Evolutionary conservation across 2,888 invertebrate genomes (phyloP).

Genomic region (Cetonia aurata): DNA sequence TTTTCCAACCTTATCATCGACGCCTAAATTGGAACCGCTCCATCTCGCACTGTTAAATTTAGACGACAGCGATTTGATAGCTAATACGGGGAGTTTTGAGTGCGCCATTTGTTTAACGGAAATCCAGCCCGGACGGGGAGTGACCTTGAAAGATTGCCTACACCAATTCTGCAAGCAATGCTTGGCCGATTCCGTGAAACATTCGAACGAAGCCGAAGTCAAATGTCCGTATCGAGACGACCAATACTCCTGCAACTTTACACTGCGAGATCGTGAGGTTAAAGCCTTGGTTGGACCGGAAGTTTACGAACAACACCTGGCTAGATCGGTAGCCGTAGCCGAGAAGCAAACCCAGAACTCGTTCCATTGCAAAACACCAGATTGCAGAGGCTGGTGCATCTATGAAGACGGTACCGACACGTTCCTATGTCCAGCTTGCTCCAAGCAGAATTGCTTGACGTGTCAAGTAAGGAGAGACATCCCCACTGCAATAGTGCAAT

Average conservation of each 20-base stretch:
- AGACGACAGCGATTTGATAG: slow-evolving; percentile 80
- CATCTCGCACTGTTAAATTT: slow-evolving; percentile 78
- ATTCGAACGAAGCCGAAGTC: slow-evolving; percentile 78
- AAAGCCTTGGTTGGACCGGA: slow-evolving; percentile 79
- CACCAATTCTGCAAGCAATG: slow-evolving; percentile 84
- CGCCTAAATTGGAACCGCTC: slow-evolving; percentile 5
- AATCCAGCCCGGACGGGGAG: slow-evolving; percentile 76
- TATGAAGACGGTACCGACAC: slow-evolving; percentile 88
- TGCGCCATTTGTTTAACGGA: slow-evolving; percentile 86
- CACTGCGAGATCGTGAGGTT: slow-evolving; percentile 88
- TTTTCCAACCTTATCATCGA: too few species aligned
- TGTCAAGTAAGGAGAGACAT: slow-evolving; percentile 76
- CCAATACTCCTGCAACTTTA: slow-evolving; percentile 80
- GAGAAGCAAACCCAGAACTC: slow-evolving; percentile 84
- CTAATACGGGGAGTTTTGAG: slow-evolving; percentile 80
- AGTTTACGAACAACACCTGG: slow-evolving; percentile 84
- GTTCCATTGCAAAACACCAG: slow-evolving; percentile 91
- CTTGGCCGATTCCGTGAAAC: slow-evolving; percentile 75
- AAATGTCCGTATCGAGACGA: slow-evolving; percentile 86
- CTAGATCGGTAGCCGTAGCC: slow-evolving; percentile 83
- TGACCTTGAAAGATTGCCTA: slow-evolving; percentile 86
- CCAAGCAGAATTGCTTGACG: slow-evolving; percentile 83
- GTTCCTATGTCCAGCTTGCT: slow-evolving; percentile 88
- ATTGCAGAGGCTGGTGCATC: slow-evolving; percentile 91
- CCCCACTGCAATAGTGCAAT: slow-evolving; percentile 23